A percentile compares a stretch with the other conserved stretches of the same genome.
Conservation (phyloP, 2,888 invertebrate genomes). For the Polyommatus iphigenia region DNA sequence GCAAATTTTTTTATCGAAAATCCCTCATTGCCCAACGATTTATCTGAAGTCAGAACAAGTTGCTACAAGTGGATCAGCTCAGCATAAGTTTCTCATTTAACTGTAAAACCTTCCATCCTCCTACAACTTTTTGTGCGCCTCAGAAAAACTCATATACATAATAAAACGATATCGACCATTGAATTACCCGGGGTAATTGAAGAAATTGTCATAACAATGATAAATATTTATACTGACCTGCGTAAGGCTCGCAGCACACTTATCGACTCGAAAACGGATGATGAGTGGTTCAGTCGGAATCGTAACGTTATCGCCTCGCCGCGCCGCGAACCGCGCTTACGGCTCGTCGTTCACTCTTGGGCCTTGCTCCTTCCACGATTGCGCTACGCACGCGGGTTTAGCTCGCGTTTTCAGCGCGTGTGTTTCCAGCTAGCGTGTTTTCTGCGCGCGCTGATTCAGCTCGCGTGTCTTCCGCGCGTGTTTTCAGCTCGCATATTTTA, state of each 20-base stretch:
- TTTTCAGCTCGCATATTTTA: too few relatives aligned
- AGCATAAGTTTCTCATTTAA: constrained; percentile 8
- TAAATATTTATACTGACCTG: constrained; percentile 16
- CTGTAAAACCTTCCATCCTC: constrained; percentile 5
- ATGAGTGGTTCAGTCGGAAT: too few relatives aligned
- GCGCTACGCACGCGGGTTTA: too few relatives aligned
- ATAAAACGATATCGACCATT: constrained; percentile 19
- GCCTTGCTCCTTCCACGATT: too few relatives aligned
- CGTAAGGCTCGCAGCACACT: not conserved
- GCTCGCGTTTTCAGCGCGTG: too few relatives aligned
- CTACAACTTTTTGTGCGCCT: not conserved
- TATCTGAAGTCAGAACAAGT: not conserved
- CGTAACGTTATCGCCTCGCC: too few relatives aligned
- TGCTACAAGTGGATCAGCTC: not conserved
- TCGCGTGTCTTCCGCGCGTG: too few relatives aligned
- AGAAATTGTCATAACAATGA: constrained; percentile 27
- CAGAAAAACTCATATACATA: constrained; percentile 6
- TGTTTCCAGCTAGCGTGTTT: too few relatives aligned
- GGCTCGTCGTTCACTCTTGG: too few relatives aligned
- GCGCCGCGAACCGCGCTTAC: too few relatives aligned
- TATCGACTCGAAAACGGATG: not conserved
- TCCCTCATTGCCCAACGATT: not conserved
- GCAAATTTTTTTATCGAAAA: too few relatives aligned
- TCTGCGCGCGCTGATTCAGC: too few relatives aligned
- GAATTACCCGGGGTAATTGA: not conserved